These are phyloP conservation scores for Megalonaias nervosa DNA, from an alignment of 1,140 invertebrate genomes.

Conservation along the genomic window DNA sequence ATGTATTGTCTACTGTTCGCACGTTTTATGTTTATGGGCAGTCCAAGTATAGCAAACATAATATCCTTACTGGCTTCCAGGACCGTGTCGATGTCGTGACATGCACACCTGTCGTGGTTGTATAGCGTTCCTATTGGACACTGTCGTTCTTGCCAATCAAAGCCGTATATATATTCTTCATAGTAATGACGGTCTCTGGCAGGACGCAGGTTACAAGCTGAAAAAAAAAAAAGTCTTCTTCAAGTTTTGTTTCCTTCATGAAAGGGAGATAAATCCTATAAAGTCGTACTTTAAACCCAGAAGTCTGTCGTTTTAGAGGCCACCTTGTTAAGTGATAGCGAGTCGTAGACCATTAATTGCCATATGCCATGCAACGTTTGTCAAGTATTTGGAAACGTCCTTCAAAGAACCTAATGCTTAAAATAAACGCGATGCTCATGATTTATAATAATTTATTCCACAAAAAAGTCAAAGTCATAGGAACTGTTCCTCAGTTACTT, in stretches of 20 bases:
- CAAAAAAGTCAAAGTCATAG: too few species aligned
- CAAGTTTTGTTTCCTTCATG: not conserved
- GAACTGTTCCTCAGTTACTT: too few species aligned
- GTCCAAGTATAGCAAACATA: not conserved
- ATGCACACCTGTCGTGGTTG: conserved; percentile 17
- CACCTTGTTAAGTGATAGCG: too few species aligned
- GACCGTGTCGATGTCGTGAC: conserved; percentile 31
- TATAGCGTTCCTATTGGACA: conserved; percentile 34
- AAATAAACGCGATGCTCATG: too few species aligned
- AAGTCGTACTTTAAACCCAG: too few species aligned
- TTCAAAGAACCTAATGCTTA: too few species aligned
- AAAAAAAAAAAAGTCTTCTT: not conserved
- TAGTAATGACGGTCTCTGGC: conserved; percentile 20
- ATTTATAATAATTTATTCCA: too few species aligned
- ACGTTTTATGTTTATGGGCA: not conserved
- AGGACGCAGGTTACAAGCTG: conserved; percentile 23
- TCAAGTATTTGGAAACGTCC: too few species aligned
- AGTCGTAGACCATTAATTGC: too few species aligned
- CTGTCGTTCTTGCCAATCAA: conserved; percentile 23
- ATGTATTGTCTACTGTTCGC: not conserved
- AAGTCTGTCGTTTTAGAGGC: too few species aligned
- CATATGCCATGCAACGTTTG: too few species aligned
- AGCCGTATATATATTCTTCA: conserved; percentile 27
- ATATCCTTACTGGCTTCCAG: conserved; percentile 24
- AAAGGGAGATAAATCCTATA: too few species aligned